Percentiles rank a stretch among this genome's conserved stretches.
Evolutionary conservation across 1,140 invertebrate species (phyloP).

Genomic region (Aphelinus certus): DNA sequence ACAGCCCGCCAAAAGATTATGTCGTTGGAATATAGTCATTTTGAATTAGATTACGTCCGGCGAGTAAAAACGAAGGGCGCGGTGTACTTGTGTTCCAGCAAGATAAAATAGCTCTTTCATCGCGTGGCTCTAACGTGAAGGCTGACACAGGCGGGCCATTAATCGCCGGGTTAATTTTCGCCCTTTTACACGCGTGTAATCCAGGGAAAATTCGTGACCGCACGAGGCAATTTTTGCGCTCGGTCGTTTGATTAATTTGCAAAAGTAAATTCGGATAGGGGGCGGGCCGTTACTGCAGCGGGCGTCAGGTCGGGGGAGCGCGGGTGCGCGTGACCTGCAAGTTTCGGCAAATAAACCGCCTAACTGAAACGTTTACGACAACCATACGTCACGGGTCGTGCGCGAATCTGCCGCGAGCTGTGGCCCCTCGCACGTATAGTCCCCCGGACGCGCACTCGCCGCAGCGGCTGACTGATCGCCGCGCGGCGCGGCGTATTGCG

Average conservation of each 20-base stretch:
- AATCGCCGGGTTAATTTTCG: too few relatives aligned
- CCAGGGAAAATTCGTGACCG: neutral
- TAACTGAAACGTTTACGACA: constrained; percentile 29
- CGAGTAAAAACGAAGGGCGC: too few relatives aligned
- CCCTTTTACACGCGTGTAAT: neutral
- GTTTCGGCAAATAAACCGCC: constrained; percentile 23
- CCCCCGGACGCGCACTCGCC: neutral
- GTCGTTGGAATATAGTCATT: too few relatives aligned
- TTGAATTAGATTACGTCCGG: too few relatives aligned
- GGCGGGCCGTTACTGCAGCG: neutral
- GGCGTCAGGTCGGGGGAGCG: neutral
- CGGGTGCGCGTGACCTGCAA: neutral
- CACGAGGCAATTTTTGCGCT: neutral
- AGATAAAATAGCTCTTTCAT: neutral
- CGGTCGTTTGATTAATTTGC: neutral
- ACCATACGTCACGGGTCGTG: constrained; percentile 15
- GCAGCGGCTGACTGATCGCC: constrained; percentile 33
- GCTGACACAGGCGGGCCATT: too few relatives aligned
- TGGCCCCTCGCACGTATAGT: neutral
- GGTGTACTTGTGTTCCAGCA: too few relatives aligned
- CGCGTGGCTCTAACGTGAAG: too few relatives aligned
- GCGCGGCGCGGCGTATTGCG: constrained; percentile 13
- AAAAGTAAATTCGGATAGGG: constrained; percentile 17
- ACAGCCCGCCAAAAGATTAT: neutral
- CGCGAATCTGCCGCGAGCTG: constrained; percentile 10